Evolutionary conservation across 2,888 invertebrate species (phyloP).

Genomic region (Leptinotarsa haldemani): DNA sequence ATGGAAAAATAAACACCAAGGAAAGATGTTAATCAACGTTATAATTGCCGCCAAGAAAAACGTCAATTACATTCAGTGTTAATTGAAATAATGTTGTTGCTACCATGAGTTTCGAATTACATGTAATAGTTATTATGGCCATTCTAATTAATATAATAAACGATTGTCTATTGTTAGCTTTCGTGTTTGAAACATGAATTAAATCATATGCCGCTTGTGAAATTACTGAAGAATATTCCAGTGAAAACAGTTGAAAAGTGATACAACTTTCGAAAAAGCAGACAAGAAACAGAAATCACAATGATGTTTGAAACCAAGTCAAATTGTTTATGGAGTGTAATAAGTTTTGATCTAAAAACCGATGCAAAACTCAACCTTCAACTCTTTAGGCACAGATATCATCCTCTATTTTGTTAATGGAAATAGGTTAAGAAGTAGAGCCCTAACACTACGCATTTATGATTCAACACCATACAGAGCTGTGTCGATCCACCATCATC

Average conservation of each 20-base stretch:
- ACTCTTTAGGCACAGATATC: no score
- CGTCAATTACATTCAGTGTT: constrained; percentile 17
- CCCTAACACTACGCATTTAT: no score
- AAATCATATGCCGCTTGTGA: not conserved
- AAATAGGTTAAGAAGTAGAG: no score
- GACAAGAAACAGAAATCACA: no score
- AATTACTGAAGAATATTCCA: not conserved
- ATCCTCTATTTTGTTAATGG: no score
- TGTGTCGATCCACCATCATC: no score
- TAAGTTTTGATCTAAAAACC: no score
- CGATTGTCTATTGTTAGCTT: constrained; percentile 17
- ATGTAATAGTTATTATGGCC: constrained; percentile 15
- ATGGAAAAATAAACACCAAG: constrained; percentile 16
- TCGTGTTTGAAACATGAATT: not conserved
- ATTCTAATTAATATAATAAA: constrained; percentile 15
- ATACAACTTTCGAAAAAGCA: no score
- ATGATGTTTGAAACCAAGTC: no score
- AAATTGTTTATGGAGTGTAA: no score
- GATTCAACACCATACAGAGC: no score
- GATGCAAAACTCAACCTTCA: no score
- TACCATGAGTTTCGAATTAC: constrained; percentile 20
- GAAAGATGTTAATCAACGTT: constrained; percentile 13
- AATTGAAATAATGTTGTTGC: constrained; percentile 19
- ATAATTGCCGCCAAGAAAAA: constrained; percentile 21
- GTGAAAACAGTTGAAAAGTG: not conserved